Evolutionary conservation across 2,888 invertebrate genomes (phyloP).

Genomic region (Cancer borealis): DNA sequence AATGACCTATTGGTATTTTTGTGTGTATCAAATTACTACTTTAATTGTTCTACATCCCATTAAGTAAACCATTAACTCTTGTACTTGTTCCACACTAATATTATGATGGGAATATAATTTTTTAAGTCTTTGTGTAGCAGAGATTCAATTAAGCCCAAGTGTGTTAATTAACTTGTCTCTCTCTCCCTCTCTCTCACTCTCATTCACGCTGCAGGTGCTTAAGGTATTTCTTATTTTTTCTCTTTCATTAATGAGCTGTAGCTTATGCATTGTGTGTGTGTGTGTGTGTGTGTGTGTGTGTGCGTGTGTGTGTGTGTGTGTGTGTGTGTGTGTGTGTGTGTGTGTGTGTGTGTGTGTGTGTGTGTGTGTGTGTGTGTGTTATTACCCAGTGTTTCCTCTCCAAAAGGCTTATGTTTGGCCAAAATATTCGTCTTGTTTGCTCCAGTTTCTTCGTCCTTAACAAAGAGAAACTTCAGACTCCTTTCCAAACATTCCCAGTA

Average conservation of each 20-base stretch:
- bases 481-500: background rate
- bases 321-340: constrained; percentile 35
- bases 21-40: background rate
- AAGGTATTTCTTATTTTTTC: constrained; percentile 79
- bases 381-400: background rate
- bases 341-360: constrained; percentile 3
- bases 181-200: constrained; percentile 35
- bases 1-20: background rate
- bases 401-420: background rate
- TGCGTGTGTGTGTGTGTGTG: constrained; percentile 54
- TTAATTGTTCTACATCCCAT: background rate
- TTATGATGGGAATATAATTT: background rate
- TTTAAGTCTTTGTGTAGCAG: background rate
- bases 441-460: background rate
- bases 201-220: constrained; percentile 79
- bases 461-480: background rate
- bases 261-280: constrained; percentile 15
- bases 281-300: constrained; percentile 48
- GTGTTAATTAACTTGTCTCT: constrained; percentile 59
- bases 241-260: constrained; percentile 46
- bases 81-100: background rate
- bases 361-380: background rate
- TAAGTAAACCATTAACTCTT: background rate
- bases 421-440: background rate
- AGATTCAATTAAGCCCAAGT: constrained; percentile 22